Evolutionary conservation across 2,888 invertebrate genomes (phyloP).

Genomic region (Resseliella maxima): DNA sequence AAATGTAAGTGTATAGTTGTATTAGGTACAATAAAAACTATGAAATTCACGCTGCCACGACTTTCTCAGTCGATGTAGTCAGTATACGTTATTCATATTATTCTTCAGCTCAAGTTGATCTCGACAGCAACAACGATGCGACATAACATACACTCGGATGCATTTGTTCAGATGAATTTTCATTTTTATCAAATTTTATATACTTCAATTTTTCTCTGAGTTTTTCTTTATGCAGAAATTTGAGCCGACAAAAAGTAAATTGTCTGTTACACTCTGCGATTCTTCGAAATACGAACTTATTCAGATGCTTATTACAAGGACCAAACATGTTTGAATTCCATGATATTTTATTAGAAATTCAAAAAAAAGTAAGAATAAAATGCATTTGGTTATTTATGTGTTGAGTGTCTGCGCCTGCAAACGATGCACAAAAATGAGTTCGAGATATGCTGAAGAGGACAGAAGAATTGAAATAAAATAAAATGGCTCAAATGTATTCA

Average conservation of each 20-base stretch:
- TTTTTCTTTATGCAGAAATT: not conserved
- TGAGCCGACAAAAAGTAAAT: not conserved
- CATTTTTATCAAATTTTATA: conserved; percentile 26
- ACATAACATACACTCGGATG: not conserved
- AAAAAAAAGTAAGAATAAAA: not conserved
- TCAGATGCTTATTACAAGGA: not conserved
- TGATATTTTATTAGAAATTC: conserved; percentile 38
- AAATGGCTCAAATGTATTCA: conserved; percentile 22
- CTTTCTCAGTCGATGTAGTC: not conserved
- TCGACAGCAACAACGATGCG: conserved; percentile 2
- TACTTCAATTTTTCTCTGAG: not conserved
- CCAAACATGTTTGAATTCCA: conserved; percentile 23
- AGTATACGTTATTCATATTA: conserved; percentile 21
- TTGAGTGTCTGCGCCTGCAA: not conserved
- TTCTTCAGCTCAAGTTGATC: conserved; percentile 27
- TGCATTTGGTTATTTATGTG: conserved; percentile 23
- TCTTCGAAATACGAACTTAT: not conserved
- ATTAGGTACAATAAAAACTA: not conserved
- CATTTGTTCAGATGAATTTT: conserved; percentile 38
- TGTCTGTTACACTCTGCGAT: not conserved
- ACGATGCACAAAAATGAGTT: conserved; percentile 17
- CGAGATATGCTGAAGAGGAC: not conserved
- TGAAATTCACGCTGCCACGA: not conserved
- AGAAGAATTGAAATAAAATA: not conserved
- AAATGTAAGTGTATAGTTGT: not conserved